Conservation (phyloP, 2,888 invertebrate genomes). For the Agrochola lota region DNA sequence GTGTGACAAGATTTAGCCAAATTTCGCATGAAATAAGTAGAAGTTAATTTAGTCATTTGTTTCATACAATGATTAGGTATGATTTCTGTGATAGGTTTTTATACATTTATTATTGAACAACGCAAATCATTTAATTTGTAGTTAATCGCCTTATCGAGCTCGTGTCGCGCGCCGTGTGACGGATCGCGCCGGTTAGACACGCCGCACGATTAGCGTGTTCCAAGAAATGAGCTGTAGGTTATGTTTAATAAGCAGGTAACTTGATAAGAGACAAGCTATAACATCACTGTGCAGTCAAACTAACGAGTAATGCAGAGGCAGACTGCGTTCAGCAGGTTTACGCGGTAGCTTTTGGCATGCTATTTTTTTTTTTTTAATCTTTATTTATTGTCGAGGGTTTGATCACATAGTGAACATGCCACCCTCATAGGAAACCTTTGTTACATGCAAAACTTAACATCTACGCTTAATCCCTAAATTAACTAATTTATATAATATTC, state of each 20-base stretch:
- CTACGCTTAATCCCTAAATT: too few species aligned
- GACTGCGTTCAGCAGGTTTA: too few species aligned
- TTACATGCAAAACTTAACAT: too few species aligned
- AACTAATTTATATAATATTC: too few species aligned
- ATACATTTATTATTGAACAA: slow-evolving; percentile 17
- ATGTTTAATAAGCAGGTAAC: background rate
- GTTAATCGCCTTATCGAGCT: background rate
- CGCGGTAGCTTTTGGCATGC: too few species aligned
- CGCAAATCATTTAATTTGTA: slow-evolving; percentile 6
- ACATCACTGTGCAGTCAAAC: background rate
- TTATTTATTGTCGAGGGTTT: too few species aligned
- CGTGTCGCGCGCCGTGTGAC: slow-evolving; percentile 16
- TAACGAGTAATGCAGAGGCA: background rate
- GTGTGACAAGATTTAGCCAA: background rate
- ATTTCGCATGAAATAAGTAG: background rate
- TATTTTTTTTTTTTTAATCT: too few species aligned
- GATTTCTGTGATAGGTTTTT: slow-evolving; percentile 8
- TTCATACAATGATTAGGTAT: slow-evolving; percentile 25
- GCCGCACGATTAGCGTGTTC: background rate
- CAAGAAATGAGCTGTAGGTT: slow-evolving; percentile 7
- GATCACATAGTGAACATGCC: too few species aligned
- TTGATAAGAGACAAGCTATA: background rate
- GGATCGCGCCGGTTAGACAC: slow-evolving; percentile 2
- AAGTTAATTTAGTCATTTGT: slow-evolving; percentile 15
- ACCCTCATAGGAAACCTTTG: too few species aligned